Conservation (phyloP, 2,113 vertebrate species). For the Festucalex cinctus region DNA sequence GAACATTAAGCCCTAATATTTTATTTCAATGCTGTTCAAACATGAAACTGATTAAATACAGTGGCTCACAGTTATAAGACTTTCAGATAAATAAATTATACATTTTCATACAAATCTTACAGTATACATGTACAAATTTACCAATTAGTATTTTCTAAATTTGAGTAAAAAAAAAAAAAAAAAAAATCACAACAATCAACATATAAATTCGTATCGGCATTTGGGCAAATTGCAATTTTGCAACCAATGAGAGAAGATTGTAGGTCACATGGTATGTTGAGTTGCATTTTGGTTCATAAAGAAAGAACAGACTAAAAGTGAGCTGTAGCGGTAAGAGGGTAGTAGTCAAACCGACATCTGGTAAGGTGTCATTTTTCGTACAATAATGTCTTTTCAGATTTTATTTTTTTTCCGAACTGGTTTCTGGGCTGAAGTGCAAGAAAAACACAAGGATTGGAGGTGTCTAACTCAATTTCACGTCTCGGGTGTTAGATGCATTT, state of each 20-base stretch:
- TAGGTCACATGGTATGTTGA: not conserved
- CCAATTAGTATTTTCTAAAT: no score
- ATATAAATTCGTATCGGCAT: no score
- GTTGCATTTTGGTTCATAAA: not conserved
- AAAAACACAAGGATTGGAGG: conserved; percentile 46
- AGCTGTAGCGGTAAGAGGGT: not conserved
- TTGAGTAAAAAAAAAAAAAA: no score
- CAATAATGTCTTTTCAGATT: conserved; percentile 52
- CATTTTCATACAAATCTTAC: no score
- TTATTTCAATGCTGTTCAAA: no score
- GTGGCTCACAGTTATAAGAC: no score
- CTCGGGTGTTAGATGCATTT: not conserved
- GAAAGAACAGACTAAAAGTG: not conserved
- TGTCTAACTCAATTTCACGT: conserved; percentile 44
- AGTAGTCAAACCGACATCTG: conserved; percentile 32
- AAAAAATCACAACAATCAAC: no score
- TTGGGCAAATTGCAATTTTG: not conserved
- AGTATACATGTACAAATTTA: no score
- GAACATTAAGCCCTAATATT: no score
- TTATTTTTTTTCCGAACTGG: conserved; percentile 33
- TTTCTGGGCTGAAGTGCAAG: conserved; percentile 47
- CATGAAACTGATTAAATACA: no score
- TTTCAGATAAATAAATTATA: no score
- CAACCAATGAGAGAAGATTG: not conserved
- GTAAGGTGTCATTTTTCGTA: conserved; percentile 39